A percentile compares a stretch with the other conserved stretches of the same genome.
phyloP scores from a whole-genome alignment of 2,113 vertebrate species.

The Lota lota region DNA sequence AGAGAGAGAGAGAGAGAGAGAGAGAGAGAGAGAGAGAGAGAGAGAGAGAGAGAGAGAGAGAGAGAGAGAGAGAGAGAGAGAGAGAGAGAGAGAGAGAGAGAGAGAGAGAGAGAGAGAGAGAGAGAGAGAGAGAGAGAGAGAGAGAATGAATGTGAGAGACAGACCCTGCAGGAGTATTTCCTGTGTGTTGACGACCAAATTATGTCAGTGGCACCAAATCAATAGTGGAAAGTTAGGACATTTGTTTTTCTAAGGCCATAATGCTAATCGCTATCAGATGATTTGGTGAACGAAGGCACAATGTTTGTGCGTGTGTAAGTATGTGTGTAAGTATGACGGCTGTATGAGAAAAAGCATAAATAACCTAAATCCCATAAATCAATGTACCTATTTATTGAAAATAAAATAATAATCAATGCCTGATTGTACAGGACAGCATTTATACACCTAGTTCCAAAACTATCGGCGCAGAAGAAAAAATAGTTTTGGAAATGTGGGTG shows the following conservation, averaged over 20 bases:
- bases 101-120: slow-evolving; percentile 5
- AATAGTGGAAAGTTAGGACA: slow-evolving; percentile 52
- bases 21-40: slow-evolving; percentile 3
- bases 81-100: slow-evolving; percentile 1
- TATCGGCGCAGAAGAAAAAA: no score
- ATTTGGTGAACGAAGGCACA: slow-evolving; percentile 11
- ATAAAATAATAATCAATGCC: no score
- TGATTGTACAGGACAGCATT: no score
- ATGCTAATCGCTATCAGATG: slow-evolving; percentile 69
- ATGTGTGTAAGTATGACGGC: neutral
- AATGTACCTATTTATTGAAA: no score
- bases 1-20: slow-evolving; percentile 1
- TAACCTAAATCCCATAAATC: no score
- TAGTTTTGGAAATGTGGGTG: slow-evolving; percentile 43
- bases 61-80: slow-evolving; percentile 13
- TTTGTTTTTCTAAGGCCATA: slow-evolving; percentile 41
- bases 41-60: slow-evolving; percentile 3
- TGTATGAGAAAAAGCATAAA: neutral
- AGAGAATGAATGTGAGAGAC: slow-evolving; percentile 11
- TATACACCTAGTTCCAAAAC: no score
- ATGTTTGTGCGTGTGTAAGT: neutral
- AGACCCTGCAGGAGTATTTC: slow-evolving; percentile 26
- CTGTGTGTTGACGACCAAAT: slow-evolving; percentile 49
- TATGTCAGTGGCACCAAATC: slow-evolving; percentile 45
- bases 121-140: neutral